Evolutionary conservation across 2,888 invertebrate species (phyloP), one percentile per base, ranked within the genome.

Genomic region (Drosophila emarginata): DNA sequence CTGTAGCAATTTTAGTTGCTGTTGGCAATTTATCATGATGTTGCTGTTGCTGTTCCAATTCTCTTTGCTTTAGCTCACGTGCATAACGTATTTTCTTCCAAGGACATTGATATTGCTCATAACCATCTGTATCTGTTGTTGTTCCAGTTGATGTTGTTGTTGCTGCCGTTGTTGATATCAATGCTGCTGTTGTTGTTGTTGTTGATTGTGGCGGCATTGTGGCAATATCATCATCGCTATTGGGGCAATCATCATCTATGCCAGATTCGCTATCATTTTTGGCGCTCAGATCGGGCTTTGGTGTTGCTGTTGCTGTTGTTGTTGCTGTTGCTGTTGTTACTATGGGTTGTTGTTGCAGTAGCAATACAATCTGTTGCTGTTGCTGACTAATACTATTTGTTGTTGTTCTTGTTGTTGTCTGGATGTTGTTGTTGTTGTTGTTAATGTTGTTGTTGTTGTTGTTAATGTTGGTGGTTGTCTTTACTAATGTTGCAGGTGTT

Each of bases 71-170:
- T 68, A 91, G 89, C 78, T 92, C 92, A 23, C 92, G 85, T 32
- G 92, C 92, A 74, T 88, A 92, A 32, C 92, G 89, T 40, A 92
- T 91, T 76, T 92, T 92, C 78, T 92, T 92, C 92, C 92, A 92
- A 51, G 92, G 92, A 79, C 91, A 92, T 66, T 90, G 90, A 78
- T 90, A 90, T 54, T 91, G 87, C 74, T 91, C 91, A 63, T 87
- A 90, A 51, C 72, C 75, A n/a, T 72, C 72, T n/a, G n/a, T n/a
- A 26, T 74, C 75, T n/a, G 40, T 58, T 23, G 64, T 39, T 23
- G 67, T 57, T n/a, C 32, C 66, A 18, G 45, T 23, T 21, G 14
- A 14, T 3, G 18, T 4, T 4, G 72, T 65, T 14, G 69, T 66
- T 28, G 66, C 71, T 68, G 73, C 64, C 58, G 79, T 40, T n/a